phyloP scores from a whole-genome alignment of 30 jellyfish, hydroid and myxozoan genomes.

The Turritopsis dohrnii region DNA sequence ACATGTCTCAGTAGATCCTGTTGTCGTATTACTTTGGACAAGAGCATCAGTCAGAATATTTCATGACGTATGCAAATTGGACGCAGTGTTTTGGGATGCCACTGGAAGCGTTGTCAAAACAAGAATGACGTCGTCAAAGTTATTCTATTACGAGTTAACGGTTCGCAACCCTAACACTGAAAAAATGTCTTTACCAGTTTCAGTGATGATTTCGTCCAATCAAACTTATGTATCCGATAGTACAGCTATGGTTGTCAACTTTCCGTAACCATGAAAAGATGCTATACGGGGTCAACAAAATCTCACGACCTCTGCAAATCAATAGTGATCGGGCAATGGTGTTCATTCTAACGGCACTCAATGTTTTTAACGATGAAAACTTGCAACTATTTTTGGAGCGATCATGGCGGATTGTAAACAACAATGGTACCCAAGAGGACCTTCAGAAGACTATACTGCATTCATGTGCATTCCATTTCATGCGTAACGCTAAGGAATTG shows the following conservation, averaged over 20 bases:
- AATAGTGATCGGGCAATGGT: conserved; percentile 35
- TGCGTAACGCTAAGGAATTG: background rate
- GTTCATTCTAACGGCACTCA: conserved; percentile 23
- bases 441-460: conserved; percentile 1
- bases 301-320: conserved; percentile 25
- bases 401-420: conserved; percentile 26
- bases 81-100: conserved; percentile 13
- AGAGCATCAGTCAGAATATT: background rate
- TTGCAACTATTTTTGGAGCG: conserved; percentile 4
- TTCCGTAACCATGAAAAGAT: conserved; percentile 25
- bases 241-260: conserved; percentile 9
- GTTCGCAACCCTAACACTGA: conserved; percentile 24
- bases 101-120: conserved; percentile 18
- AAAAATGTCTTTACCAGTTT: conserved; percentile 19
- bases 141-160: conserved; percentile 30
- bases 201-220: conserved; percentile 24
- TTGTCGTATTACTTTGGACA: conserved; percentile 6
- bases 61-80: conserved; percentile 3
- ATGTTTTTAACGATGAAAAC: conserved; percentile 15
- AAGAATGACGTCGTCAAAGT: background rate
- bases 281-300: conserved; percentile 19
- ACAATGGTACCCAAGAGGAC: background rate
- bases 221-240: conserved; percentile 20
- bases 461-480: conserved; percentile 28
- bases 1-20: background rate